Evolutionary conservation across 1,140 invertebrate species (phyloP).

Genomic region (Orius insidiosus): DNA sequence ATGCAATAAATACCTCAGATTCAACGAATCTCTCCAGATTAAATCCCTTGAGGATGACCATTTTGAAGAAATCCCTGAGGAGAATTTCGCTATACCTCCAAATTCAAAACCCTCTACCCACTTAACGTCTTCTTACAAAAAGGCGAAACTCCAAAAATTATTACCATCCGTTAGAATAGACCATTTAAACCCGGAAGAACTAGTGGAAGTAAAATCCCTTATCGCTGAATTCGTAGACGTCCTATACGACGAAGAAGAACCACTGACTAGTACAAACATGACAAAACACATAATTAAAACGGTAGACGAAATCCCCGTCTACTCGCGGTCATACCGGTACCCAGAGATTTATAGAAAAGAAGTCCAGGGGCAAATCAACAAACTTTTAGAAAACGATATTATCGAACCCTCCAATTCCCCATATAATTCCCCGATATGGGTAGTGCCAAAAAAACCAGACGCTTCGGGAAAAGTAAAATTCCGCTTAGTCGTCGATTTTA

Average conservation of each 20-base stretch:
- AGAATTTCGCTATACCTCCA: too few species aligned
- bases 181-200: neutral
- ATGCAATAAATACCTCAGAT: too few species aligned
- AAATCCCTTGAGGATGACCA: too few species aligned
- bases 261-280: neutral
- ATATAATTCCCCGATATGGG: conserved; percentile 13
- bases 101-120: too few species aligned
- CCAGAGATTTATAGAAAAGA: conserved; percentile 24
- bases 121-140: too few species aligned
- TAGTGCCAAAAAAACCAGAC: conserved; percentile 19
- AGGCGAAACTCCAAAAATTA: too few species aligned
- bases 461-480: conserved; percentile 17
- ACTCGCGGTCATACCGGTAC: conserved; percentile 23
- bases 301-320: conserved; percentile 16
- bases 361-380: conserved; percentile 22
- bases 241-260: conserved; percentile 1
- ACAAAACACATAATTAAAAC: conserved; percentile 23
- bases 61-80: too few species aligned
- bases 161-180: neutral
- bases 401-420: conserved; percentile 14
- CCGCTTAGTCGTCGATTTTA: conserved; percentile 20
- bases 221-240: neutral
- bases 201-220: neutral
- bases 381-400: conserved; percentile 16
- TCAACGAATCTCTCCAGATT: too few species aligned